A percentile compares a stretch with the other conserved stretches of the same genome.
These are phyloP conservation scores for Ochotona curzoniae DNA, from an alignment of 2,113 vertebrate species.

Conservation along the genomic window DNA sequence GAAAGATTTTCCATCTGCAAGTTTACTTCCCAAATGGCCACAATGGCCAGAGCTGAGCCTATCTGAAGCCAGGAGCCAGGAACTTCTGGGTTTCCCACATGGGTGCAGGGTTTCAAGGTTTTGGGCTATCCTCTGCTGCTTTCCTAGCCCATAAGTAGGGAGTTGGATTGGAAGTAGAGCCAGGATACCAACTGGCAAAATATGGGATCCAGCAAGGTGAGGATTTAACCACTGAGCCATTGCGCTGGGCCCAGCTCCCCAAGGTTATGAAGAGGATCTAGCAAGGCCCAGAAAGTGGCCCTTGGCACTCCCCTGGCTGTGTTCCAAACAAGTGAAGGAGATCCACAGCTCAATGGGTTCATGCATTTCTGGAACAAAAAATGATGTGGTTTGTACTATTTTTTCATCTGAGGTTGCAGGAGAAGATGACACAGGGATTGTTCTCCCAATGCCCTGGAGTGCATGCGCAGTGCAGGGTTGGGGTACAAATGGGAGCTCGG, in stretches of 20 bases:
- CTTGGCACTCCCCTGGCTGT: background rate
- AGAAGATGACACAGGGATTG: background rate
- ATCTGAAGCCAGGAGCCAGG: too few relatives aligned
- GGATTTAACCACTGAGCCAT: too few relatives aligned
- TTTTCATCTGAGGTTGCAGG: background rate
- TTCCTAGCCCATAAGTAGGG: too few relatives aligned
- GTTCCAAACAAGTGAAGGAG: background rate
- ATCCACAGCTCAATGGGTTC: background rate
- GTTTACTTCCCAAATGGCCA: too few relatives aligned
- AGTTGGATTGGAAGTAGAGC: too few relatives aligned
- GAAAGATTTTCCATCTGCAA: too few relatives aligned
- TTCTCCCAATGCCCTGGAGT: background rate
- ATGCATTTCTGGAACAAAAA: background rate
- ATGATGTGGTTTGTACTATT: background rate
- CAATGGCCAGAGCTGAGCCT: too few relatives aligned
- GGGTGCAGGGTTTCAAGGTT: too few relatives aligned
- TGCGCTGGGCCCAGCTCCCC: background rate
- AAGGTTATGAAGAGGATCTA: background rate
- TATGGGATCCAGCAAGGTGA: too few relatives aligned
- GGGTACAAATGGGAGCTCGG: background rate
- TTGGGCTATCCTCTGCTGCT: too few relatives aligned
- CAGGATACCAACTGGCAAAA: too few relatives aligned
- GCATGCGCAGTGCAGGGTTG: background rate
- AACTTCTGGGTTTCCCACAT: too few relatives aligned
- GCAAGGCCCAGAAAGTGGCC: background rate